Evolutionary conservation across 2,113 vertebrate genomes (phyloP).

Genomic region (Ochotona princeps): DNA sequence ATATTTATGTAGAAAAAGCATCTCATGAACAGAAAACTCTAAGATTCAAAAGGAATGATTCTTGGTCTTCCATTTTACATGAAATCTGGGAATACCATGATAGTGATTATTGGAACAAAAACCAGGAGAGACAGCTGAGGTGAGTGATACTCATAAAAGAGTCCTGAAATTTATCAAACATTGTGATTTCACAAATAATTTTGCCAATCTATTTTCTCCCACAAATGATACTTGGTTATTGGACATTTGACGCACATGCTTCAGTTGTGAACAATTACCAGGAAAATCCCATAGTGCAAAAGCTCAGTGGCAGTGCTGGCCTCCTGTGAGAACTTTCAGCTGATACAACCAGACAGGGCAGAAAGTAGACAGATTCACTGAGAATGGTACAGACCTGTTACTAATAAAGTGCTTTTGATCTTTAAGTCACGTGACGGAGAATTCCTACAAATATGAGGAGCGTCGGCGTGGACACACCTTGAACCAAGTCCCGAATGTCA

Average conservation of each 20-base stretch:
- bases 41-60: constrained; percentile 41
- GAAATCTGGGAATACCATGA: neutral
- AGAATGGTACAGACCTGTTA: neutral
- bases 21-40: constrained; percentile 33
- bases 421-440: constrained; percentile 52
- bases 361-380: neutral
- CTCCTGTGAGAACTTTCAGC: constrained; percentile 4
- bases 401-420: constrained; percentile 60
- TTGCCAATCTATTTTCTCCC: neutral
- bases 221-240: neutral
- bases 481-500: neutral
- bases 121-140: constrained; percentile 18
- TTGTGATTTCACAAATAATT: constrained; percentile 1
- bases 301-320: neutral
- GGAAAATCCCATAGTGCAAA: neutral
- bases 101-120: constrained; percentile 32
- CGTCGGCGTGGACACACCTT: constrained; percentile 14
- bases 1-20: constrained; percentile 16
- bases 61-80: constrained; percentile 18
- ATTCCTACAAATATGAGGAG: constrained; percentile 29
- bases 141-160: constrained; percentile 32
- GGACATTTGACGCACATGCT: neutral
- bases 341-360: neutral
- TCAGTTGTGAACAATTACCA: constrained; percentile 7
- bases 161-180: neutral